phyloP scores from a whole-genome alignment of 2,888 invertebrate species.

The Allophyes oxyacanthae region DNA sequence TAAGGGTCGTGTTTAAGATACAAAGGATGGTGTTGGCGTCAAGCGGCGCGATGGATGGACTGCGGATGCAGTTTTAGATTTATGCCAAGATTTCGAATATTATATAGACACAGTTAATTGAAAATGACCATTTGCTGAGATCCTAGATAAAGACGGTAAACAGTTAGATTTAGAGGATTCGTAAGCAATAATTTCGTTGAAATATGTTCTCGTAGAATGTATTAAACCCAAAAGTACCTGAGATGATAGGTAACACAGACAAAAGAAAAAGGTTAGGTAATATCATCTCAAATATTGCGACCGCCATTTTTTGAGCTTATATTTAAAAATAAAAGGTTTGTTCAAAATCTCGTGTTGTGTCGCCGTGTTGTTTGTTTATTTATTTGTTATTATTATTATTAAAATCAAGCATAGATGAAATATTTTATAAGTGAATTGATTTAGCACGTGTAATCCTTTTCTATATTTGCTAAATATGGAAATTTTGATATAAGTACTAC shows the following conservation, averaged over 20 bases:
- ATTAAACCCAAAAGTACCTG: constrained; percentile 19
- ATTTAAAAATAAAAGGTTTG: not conserved
- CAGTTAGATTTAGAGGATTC: constrained; percentile 42
- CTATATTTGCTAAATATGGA: too few relatives aligned
- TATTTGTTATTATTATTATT: too few relatives aligned
- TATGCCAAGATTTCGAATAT: constrained; percentile 80
- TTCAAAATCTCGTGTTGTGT: too few relatives aligned
- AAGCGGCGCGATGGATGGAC: constrained; percentile 85
- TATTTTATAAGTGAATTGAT: too few relatives aligned
- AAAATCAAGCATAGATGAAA: too few relatives aligned
- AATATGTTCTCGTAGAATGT: constrained; percentile 6
- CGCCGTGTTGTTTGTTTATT: too few relatives aligned
- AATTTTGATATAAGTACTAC: too few relatives aligned
- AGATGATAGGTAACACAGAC: too few relatives aligned
- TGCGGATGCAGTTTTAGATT: constrained; percentile 86
- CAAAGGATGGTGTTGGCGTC: constrained; percentile 86
- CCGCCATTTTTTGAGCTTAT: not conserved
- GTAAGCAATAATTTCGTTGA: constrained; percentile 24
- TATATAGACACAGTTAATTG: constrained; percentile 81
- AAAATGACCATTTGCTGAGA: constrained; percentile 79
- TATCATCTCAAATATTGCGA: too few relatives aligned
- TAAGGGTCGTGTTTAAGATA: constrained; percentile 85
- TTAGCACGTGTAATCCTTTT: too few relatives aligned
- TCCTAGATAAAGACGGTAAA: constrained; percentile 61
- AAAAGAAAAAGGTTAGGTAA: too few relatives aligned